Evolutionary conservation across 1,140 invertebrate genomes (phyloP), one percentile per base, ranked within the genome.

Genomic region (Zophobas atratus): DNA sequence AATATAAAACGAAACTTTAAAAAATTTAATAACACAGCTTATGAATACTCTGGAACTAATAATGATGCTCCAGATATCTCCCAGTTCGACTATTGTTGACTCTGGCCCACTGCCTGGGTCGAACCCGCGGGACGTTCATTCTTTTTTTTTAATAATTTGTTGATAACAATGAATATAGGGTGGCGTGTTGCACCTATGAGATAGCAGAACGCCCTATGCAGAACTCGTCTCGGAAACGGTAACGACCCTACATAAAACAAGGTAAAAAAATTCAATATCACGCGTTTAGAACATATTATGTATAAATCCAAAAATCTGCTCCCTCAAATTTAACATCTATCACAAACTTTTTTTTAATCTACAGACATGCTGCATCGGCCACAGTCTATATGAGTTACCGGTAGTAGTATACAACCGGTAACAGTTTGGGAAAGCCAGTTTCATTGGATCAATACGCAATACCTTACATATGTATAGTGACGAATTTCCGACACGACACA

Each of bases 31-130:
- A 80, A 81, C 78, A 80, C 81, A 81, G 79, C 75, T 76, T 75
- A 79, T 72, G 41, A 46, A 80, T 83, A 82, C 77, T 70, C 57
- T 79, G 74, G 78, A 83, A 83, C 79, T 73, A 78, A 80, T 78
- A 49, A 76, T 76, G 80, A 72, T 63, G 76, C 76, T 82, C 78
- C 78, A 79, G 78, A 84, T 84, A 84, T 84, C 82, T 84, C 84
- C 82, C 82, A 80, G 81, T 82, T 84, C 80, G 80, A 84, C 81
- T 83, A 82, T 82, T 79, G 75, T 80, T 20, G 76, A 80, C 77
- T 72, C 72, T 80, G 81, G 80, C 82, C 82, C 79, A 81, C 78
- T 83, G 80, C 80, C 79, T 79, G 78, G 77, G 80, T 83, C 80
- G 73, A 80, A 82, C 80, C 79, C 77, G 63, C 75, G 77, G 67